Percentiles rank a stretch among this genome's conserved stretches.
phyloP scores from a whole-genome alignment of 2,888 invertebrate species.

The Clanis bilineata region DNA sequence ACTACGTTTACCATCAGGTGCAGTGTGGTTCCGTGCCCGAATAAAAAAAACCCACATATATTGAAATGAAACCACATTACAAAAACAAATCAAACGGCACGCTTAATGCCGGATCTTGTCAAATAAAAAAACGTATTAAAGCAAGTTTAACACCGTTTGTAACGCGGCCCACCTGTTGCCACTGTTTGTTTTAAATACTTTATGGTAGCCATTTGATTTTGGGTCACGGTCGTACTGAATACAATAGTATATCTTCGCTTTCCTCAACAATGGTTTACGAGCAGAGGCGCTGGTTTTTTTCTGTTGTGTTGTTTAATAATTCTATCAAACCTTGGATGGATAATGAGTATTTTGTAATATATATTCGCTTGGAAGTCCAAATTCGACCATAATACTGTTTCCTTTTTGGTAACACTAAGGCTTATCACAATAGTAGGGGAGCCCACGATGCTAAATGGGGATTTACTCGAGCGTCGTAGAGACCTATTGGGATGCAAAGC shows the following conservation, averaged over 20 bases:
- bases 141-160: constrained; percentile 28
- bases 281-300: not conserved
- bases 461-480: too few relatives aligned
- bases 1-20: too few relatives aligned
- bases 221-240: constrained; percentile 4
- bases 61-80: constrained; percentile 16
- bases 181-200: constrained; percentile 22
- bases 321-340: not conserved
- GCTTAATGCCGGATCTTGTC: constrained; percentile 29
- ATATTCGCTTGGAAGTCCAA: too few relatives aligned
- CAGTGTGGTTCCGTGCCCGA: too few relatives aligned
- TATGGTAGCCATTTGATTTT: constrained; percentile 12
- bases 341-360: not conserved
- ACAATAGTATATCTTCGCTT: not conserved
- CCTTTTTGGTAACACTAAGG: too few relatives aligned
- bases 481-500: too few relatives aligned
- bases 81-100: constrained; percentile 19
- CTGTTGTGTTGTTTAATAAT: not conserved
- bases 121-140: constrained; percentile 38
- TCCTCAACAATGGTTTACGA: not conserved
- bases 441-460: too few relatives aligned
- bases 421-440: too few relatives aligned
- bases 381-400: too few relatives aligned
- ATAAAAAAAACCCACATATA: not conserved
- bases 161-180: constrained; percentile 31